Evolutionary conservation across 2,797 vertebrate genomes (phyloP), one percentile per base, ranked within the genome.

Genomic region (Chelonia mydas): DNA sequence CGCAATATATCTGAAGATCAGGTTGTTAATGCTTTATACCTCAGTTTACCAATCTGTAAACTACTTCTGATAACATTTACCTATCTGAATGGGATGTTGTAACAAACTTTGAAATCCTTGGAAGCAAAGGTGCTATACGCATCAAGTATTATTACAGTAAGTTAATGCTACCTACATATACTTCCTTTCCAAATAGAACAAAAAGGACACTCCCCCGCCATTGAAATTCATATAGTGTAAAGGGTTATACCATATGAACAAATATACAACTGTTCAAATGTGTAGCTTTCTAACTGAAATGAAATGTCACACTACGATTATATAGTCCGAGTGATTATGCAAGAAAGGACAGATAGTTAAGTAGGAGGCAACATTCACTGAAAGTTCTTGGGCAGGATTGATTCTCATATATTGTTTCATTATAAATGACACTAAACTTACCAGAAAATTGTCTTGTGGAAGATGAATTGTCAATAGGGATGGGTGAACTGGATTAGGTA

Each of bases 341-440:
- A 86, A 89, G 83, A 83, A 86, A 86, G 83, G 81, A 81, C 54
- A 89, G 91, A 85, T 82, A 89, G 87, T 82, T 88, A 89, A 85
- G 87, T 81, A 61, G 87, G 76, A 85, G 82, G 83, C 15, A 33
- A 61, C 31, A 31, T 41, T 11, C 37, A 37, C 41, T 72, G 19
- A 11, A 72, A 72, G 37, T 41, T 72, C 37, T 72, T 92, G 77
- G 83, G 87, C 84, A 87, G 86, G 78, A 92, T 82, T 92, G 88
- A 86, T 92, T 92, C 81, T 86, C 83, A 86, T 85, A 92, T 89
- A 76, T 92, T 89, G 80, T 77, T 88, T 92, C 83, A 86, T 85
- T 89, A 86, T 89, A 92, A 89, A 92, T 89, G 83, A 49, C 19
- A 77, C 87, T 89, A 82, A 89, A 85, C 55, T 92, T 83, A 89